Evolutionary conservation across 1,140 invertebrate genomes (phyloP).

Genomic region (Copidosoma floridanum): DNA sequence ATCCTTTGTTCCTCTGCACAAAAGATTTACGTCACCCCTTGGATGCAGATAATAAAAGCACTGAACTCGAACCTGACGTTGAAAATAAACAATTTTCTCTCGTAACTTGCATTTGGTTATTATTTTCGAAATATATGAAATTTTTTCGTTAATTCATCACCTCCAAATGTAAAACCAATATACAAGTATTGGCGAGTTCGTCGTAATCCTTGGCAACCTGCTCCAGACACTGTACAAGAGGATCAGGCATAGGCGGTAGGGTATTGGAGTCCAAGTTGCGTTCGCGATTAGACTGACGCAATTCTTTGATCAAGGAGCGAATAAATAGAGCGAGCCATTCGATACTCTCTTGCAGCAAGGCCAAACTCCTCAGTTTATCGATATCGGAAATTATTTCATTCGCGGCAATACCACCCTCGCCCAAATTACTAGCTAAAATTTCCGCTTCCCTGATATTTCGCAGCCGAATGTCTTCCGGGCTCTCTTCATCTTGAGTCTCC

Average conservation of each 20-base stretch:
- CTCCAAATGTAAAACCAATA: constrained; percentile 89
- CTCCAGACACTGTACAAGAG: constrained; percentile 42
- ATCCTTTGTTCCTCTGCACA: constrained; percentile 52
- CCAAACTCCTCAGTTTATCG: constrained; percentile 75
- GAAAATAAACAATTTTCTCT: too few relatives aligned
- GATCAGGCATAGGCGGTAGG: constrained; percentile 45
- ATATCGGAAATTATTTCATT: constrained; percentile 81
- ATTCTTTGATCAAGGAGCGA: constrained; percentile 36
- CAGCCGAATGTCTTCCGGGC: constrained; percentile 74
- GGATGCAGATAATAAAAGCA: constrained; percentile 89
- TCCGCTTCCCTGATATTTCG: constrained; percentile 87
- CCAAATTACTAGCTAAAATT: constrained; percentile 84
- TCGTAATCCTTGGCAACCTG: constrained; percentile 78
- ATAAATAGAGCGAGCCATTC: constrained; percentile 58
- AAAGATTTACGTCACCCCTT: constrained; percentile 61
- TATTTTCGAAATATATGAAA: too few relatives aligned
- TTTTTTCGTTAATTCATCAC: too few relatives aligned
- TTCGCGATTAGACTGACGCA: constrained; percentile 36
- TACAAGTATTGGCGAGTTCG: constrained; percentile 85
- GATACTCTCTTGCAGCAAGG: constrained; percentile 89
- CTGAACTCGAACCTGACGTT: constrained; percentile 83
- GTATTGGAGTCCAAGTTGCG: constrained; percentile 37
- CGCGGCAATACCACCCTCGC: constrained; percentile 79
- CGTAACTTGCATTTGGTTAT: too few relatives aligned
- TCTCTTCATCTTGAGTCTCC: constrained; percentile 65